Conservation (phyloP, 1,140 invertebrate species). For the Linepithema humile region DNA sequence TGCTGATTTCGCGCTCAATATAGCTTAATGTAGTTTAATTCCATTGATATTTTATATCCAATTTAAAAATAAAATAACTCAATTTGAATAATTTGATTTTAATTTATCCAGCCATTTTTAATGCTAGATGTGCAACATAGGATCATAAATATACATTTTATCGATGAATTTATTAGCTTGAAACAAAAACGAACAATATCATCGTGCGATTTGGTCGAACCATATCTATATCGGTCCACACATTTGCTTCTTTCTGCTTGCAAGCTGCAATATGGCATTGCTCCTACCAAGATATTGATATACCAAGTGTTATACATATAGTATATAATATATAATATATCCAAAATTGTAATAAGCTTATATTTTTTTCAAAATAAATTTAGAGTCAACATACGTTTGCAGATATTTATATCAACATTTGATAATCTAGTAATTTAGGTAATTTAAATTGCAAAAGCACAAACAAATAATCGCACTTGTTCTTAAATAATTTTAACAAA, state of each 20-base stretch:
- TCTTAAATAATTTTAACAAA: neutral
- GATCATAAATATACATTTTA: neutral
- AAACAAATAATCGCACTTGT: neutral
- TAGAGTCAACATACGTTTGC: no score
- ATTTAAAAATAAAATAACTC: neutral
- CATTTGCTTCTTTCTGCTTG: neutral
- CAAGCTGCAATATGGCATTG: neutral
- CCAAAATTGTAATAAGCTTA: neutral
- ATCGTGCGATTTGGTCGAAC: neutral
- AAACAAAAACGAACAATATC: conserved; percentile 11
- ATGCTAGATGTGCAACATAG: neutral
- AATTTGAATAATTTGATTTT: no score
- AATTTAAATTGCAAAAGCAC: neutral
- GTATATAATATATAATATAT: neutral
- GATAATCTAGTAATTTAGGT: neutral
- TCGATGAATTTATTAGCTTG: conserved; percentile 1
- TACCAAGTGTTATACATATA: neutral
- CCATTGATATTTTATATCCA: neutral
- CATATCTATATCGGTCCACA: neutral
- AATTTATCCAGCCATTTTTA: neutral
- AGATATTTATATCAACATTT: neutral
- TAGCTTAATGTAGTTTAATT: neutral
- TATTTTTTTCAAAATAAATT: neutral
- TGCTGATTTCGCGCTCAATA: neutral
- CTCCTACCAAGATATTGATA: conserved; percentile 26